Conservation (phyloP, 2,888 invertebrate genomes). For the Ormyrus rosae region DNA sequence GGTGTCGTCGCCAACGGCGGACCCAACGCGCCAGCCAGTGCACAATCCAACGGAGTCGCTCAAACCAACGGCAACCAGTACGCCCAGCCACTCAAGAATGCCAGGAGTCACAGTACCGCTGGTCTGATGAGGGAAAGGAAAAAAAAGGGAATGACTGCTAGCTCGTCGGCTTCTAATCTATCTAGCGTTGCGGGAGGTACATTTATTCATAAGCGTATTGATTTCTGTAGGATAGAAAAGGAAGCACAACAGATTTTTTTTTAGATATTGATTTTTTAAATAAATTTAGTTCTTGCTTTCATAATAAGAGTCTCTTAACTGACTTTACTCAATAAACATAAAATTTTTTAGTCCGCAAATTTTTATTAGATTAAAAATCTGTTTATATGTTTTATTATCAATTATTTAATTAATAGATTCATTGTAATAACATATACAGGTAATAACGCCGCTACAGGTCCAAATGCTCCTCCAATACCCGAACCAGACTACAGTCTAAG, state of each 20-base stretch:
- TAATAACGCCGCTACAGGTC: conserved; percentile 56
- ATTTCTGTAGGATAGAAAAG: too few relatives aligned
- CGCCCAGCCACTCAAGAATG: conserved; percentile 78
- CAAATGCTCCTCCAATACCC: conserved; percentile 85
- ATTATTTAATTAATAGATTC: too few relatives aligned
- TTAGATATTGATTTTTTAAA: too few relatives aligned
- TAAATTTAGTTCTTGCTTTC: too few relatives aligned
- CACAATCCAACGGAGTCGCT: background rate
- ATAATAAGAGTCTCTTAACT: too few relatives aligned
- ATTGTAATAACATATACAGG: conserved; percentile 1
- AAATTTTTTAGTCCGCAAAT: background rate
- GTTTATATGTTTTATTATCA: too few relatives aligned
- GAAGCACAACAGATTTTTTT: too few relatives aligned
- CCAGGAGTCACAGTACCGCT: conserved; percentile 73
- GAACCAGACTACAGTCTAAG: conserved; percentile 95
- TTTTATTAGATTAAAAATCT: background rate
- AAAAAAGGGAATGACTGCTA: conserved; percentile 73
- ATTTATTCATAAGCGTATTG: too few relatives aligned
- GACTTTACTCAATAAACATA: too few relatives aligned
- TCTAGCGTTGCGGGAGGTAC: conserved; percentile 62
- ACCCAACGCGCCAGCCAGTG: conserved; percentile 39
- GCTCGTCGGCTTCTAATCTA: conserved; percentile 74
- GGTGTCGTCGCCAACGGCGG: conserved; percentile 59
- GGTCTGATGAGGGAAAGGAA: conserved; percentile 72
- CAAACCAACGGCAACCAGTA: conserved; percentile 76